A percentile compares a stretch with the other conserved stretches of the same genome.
These are phyloP conservation scores for Idaea biselata DNA, from an alignment of 2,888 invertebrate genomes.

Conservation along the genomic window DNA sequence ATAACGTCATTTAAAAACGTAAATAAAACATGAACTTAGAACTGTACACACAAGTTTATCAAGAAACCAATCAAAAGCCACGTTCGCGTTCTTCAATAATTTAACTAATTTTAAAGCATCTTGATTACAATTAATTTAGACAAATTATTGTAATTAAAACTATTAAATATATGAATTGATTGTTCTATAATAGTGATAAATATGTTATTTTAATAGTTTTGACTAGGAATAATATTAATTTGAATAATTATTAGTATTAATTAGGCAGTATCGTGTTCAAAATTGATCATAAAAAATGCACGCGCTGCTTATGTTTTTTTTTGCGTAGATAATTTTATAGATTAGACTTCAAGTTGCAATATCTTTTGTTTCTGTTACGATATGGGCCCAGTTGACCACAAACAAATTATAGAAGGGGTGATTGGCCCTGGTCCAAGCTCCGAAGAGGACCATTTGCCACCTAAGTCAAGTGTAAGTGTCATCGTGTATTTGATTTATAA, in stretches of 20 bases:
- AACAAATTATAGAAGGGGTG: too few relatives aligned
- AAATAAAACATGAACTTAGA: neutral
- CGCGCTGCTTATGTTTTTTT: neutral
- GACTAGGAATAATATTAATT: neutral
- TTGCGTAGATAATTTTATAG: too few relatives aligned
- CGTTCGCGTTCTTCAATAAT: neutral
- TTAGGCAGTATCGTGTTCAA: neutral
- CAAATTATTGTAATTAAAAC: neutral
- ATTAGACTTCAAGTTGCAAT: too few relatives aligned
- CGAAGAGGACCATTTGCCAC: too few relatives aligned
- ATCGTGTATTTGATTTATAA: too few relatives aligned
- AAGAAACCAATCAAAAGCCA: neutral
- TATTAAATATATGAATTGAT: neutral
- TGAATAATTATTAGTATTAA: neutral
- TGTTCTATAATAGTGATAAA: constrained; percentile 6
- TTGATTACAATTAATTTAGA: neutral
- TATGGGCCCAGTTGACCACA: too few relatives aligned
- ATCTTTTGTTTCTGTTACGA: too few relatives aligned
- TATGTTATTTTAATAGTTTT: neutral
- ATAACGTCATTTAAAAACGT: neutral
- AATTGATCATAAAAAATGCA: neutral
- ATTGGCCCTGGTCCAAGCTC: too few relatives aligned
- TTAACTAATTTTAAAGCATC: neutral
- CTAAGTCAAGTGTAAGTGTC: too few relatives aligned
- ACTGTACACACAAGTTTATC: neutral